These are phyloP conservation scores for Cephus runcator DNA, from an alignment of 2,888 invertebrate species.

Conservation along the genomic window DNA sequence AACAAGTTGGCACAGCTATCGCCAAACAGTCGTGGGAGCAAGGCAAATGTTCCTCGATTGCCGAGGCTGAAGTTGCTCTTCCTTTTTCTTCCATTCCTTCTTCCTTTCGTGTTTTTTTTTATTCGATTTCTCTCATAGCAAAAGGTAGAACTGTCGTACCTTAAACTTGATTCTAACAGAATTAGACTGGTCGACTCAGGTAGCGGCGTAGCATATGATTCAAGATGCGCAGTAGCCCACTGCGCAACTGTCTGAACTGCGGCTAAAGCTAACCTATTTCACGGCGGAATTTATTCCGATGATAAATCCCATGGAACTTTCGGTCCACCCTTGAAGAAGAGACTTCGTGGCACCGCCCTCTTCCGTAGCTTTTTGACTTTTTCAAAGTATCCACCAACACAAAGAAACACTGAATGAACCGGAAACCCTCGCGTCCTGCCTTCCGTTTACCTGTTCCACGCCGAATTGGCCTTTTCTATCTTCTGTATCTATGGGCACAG, in stretches of 20 bases:
- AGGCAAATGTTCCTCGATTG: slow-evolving; percentile 58
- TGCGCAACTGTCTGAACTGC: background rate
- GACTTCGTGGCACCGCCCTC: slow-evolving; percentile 42
- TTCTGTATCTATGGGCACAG: background rate
- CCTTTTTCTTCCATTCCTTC: slow-evolving; percentile 10
- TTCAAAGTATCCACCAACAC: slow-evolving; percentile 32
- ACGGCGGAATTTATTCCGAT: background rate
- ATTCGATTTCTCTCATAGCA: slow-evolving; percentile 19
- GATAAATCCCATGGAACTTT: slow-evolving; percentile 18
- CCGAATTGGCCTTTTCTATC: background rate
- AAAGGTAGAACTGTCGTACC: slow-evolving; percentile 22
- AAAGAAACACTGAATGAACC: slow-evolving; percentile 47
- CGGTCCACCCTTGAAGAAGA: slow-evolving; percentile 33
- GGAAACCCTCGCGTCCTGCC: slow-evolving; percentile 39
- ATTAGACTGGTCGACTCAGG: slow-evolving; percentile 40
- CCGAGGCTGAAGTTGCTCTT: background rate
- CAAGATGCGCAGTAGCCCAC: background rate
- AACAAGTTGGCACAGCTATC: slow-evolving; percentile 66
- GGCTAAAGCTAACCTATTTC: background rate
- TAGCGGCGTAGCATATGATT: background rate
- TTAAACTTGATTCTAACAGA: slow-evolving; percentile 62
- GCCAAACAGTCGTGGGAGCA: slow-evolving; percentile 63
- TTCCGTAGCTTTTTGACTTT: slow-evolving; percentile 55
- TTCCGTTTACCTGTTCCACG: background rate
- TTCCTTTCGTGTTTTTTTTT: background rate